phyloP scores from a whole-genome alignment of 2,888 invertebrate species.

The Hedychridium roseum region DNA sequence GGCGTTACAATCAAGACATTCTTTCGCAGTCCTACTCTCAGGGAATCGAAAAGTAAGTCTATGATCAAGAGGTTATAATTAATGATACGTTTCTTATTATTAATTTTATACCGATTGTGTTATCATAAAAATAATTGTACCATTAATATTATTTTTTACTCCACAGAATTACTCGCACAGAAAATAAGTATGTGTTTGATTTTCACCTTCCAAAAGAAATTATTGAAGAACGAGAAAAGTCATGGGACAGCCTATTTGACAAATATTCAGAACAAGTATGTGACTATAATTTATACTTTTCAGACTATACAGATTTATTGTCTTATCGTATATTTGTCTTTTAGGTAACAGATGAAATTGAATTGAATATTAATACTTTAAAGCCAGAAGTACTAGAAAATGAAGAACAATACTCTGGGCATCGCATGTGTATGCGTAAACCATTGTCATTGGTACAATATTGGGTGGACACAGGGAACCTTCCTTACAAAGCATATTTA shows the following conservation, averaged over 20 bases:
- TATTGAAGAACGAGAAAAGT: slow-evolving; percentile 26
- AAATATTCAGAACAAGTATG: slow-evolving; percentile 40
- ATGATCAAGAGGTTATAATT: slow-evolving; percentile 4
- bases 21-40: slow-evolving; percentile 31
- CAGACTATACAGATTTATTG: not conserved
- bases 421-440: slow-evolving; percentile 35
- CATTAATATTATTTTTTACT: not conserved
- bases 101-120: slow-evolving; percentile 14
- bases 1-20: slow-evolving; percentile 6
- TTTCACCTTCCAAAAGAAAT: slow-evolving; percentile 24
- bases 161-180: slow-evolving; percentile 14
- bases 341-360: slow-evolving; percentile 32
- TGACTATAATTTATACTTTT: not conserved
- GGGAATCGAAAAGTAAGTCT: slow-evolving; percentile 32
- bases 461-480: slow-evolving; percentile 52
- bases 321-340: slow-evolving; percentile 4
- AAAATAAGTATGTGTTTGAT: not conserved
- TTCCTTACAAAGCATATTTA: slow-evolving; percentile 26
- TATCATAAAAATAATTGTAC: slow-evolving; percentile 11
- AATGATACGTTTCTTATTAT: not conserved
- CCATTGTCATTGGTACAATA: slow-evolving; percentile 39
- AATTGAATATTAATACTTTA: slow-evolving; percentile 27
- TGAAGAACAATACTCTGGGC: slow-evolving; percentile 5
- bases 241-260: slow-evolving; percentile 41
- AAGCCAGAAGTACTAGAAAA: slow-evolving; percentile 14